phyloP scores from a whole-genome alignment of 2,888 invertebrate genomes.

The Hyposoter dolosus region DNA sequence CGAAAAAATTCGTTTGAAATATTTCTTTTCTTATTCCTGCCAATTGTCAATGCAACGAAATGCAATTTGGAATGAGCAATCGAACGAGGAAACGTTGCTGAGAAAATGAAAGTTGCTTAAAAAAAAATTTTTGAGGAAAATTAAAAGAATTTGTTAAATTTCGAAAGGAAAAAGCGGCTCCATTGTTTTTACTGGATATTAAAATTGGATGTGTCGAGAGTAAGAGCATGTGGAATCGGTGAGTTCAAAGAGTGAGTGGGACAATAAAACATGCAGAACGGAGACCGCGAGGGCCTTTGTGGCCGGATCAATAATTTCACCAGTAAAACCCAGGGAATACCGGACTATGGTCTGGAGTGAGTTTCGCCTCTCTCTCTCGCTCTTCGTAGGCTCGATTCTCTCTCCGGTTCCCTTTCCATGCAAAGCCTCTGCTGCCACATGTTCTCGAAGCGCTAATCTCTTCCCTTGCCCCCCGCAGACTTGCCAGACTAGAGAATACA shows the following conservation, averaged over 20 bases:
- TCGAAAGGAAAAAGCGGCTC: no score
- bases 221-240: slow-evolving; percentile 5
- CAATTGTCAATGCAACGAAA: no score
- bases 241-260: slow-evolving; percentile 51
- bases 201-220: neutral
- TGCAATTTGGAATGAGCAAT: no score
- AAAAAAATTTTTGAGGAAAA: no score
- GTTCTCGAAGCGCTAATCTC: slow-evolving; percentile 47
- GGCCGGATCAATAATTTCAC: slow-evolving; percentile 68
- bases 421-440: slow-evolving; percentile 25
- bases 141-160: no score
- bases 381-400: slow-evolving; percentile 8
- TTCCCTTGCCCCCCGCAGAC: neutral
- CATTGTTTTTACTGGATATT: neutral
- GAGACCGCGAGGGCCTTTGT: slow-evolving; percentile 63
- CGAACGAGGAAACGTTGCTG: no score
- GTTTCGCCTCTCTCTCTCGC: slow-evolving; percentile 14
- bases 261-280: slow-evolving; percentile 63
- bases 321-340: slow-evolving; percentile 63
- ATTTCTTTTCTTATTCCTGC: no score
- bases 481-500: neutral
- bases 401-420: slow-evolving; percentile 24
- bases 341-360: slow-evolving; percentile 55
- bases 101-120: no score
- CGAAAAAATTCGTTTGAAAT: no score